Conservation (phyloP, 2,113 vertebrate species). For the Nibea coibor region DNA sequence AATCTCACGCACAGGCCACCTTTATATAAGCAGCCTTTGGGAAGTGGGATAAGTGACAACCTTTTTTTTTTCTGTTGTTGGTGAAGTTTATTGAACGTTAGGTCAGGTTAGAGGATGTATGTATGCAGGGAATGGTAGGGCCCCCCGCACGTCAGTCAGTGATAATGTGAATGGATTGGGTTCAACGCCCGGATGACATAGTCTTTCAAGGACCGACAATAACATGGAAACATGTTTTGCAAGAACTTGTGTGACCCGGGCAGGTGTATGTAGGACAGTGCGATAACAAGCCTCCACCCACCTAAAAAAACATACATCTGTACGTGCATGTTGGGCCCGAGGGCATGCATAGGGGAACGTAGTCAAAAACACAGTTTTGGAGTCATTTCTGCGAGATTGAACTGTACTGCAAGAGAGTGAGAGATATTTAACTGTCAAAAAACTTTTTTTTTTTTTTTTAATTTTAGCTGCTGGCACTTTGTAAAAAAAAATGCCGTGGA, state of each 20-base stretch:
- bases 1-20: not conserved
- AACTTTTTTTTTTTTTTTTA: too few species aligned
- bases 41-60: slow-evolving; percentile 57
- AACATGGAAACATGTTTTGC: slow-evolving; percentile 60
- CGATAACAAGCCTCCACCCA: slow-evolving; percentile 11
- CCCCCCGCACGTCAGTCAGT: slow-evolving; percentile 29
- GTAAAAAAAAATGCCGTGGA: slow-evolving; percentile 50
- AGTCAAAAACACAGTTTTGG: too few species aligned
- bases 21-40: slow-evolving; percentile 39
- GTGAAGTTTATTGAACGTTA: slow-evolving; percentile 28
- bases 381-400: not conserved
- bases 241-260: slow-evolving; percentile 20
- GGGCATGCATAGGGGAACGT: not conserved
- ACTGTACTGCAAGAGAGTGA: slow-evolving; percentile 26
- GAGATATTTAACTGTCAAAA: slow-evolving; percentile 41
- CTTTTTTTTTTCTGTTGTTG: not conserved
- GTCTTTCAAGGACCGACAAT: slow-evolving; percentile 29
- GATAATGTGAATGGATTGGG: slow-evolving; percentile 39
- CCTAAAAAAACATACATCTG: not conserved
- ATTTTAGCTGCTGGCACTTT: slow-evolving; percentile 55
- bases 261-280: not conserved
- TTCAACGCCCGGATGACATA: slow-evolving; percentile 30
- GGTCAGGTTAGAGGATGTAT: slow-evolving; percentile 44
- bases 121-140: not conserved
- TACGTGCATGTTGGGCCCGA: not conserved